Evolutionary conservation across 1,140 invertebrate species (phyloP), one percentile per base, ranked within the genome.

Genomic region (Cherax destructor): DNA sequence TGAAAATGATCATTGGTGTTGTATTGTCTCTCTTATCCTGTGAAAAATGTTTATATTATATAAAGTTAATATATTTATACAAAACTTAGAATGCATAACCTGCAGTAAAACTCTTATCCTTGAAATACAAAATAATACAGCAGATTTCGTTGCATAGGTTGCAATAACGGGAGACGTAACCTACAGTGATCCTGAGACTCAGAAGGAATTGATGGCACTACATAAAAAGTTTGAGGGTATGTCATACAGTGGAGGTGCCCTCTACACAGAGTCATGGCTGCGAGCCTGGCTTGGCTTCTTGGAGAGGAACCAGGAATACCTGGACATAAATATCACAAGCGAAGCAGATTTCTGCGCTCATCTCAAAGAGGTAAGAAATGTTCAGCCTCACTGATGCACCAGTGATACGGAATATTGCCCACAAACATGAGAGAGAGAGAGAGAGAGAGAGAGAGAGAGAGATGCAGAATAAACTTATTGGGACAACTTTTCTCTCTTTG

Each of bases 251-350:
- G 95, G 95, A 30, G 95, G 94, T 96, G 96, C 4, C 96, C 74
- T 93, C 21, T 98, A 98, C 93, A 98, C 98, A 0, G 98, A 99
- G 94, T 99, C 97, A 1, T 99, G 98, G 98, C 94, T 99, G 3
- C 95, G 98, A 86, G 97, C 96, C 59, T 99, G 98, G 93, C 94
- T 98, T 0, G 96, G 96, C 59, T 98, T 98, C 94, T 95, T 97
- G 0, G 96, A 96, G 9, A 95, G 96, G 91, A 97, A 97, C 93
- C 95, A 96, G 88, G 97, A 97, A 65, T 97, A 96, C 93, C 94
- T 97, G 7, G 97, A 97, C 93, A 95, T 96, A 1, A 96, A 97
- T 4, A 96, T 98, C 24, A 95, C 96, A 13, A 96, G 95, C 24
- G 96, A 97, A 94, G 94, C 95, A 65, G 95, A 95, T 47, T 99